phyloP scores from a whole-genome alignment of 2,797 vertebrate species.

The Hydrophis major region DNA sequence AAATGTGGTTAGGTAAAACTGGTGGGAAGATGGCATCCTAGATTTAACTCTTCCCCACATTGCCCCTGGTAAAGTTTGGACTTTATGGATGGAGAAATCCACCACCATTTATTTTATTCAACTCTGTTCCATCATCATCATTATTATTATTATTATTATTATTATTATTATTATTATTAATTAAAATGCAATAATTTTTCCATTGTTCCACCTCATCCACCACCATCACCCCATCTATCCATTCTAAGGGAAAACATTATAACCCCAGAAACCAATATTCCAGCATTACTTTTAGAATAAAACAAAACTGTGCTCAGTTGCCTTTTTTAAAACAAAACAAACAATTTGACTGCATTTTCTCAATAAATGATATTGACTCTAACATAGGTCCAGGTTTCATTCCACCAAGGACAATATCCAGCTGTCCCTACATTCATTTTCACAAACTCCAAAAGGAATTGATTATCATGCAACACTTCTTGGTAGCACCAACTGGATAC shows the following conservation, averaged over 20 bases:
- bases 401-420: fast-evolving
- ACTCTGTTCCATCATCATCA: neutral
- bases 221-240: neutral
- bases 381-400: neutral
- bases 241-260: neutral
- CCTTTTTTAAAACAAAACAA: neutral
- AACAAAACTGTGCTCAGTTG: neutral
- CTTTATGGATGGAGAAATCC: neutral
- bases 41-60: neutral
- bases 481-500: neutral
- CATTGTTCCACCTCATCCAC: neutral
- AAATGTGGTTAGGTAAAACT: neutral
- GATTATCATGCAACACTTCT: neutral
- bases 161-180: neutral
- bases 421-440: neutral
- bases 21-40: neutral
- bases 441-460: neutral
- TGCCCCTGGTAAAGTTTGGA: neutral
- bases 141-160: neutral
- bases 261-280: neutral
- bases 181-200: neutral
- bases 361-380: neutral
- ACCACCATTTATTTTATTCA: neutral
- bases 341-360: neutral
- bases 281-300: neutral